A percentile compares a stretch with the other conserved stretches of the same genome.
These are phyloP conservation scores for Perognathus longimembris DNA, from an alignment of 2,113 vertebrate species.

Conservation along the genomic window DNA sequence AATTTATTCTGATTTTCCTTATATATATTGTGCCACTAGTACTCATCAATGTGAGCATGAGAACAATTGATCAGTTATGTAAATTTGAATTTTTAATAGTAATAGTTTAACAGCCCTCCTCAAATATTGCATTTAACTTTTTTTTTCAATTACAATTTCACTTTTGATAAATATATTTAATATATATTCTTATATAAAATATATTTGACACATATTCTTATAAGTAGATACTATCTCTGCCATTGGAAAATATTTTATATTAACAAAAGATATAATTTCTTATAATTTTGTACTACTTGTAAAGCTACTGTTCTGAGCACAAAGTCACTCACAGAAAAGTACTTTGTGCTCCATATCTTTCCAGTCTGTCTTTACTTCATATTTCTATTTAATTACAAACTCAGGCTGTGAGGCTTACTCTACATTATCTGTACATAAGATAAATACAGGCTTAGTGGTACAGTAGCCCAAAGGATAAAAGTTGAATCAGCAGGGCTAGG, in stretches of 20 bases:
- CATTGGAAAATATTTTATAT: neutral
- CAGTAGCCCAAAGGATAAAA: neutral
- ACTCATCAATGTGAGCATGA: neutral
- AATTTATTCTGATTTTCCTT: neutral
- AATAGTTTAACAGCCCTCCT: neutral
- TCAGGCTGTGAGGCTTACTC: neutral
- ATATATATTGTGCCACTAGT: neutral
- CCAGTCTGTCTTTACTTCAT: neutral
- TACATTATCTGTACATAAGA: neutral
- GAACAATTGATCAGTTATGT: neutral
- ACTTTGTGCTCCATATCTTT: neutral
- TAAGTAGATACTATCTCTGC: neutral
- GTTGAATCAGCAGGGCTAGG: neutral
- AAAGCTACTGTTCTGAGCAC: neutral
- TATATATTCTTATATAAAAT: too few species aligned
- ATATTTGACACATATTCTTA: too few species aligned
- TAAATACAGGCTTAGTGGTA: neutral
- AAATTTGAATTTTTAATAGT: neutral
- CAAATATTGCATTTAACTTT: neutral
- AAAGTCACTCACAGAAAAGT: neutral
- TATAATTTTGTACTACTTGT: neutral
- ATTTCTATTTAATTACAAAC: neutral
- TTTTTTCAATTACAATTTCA: neutral
- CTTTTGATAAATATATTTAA: too few species aligned
- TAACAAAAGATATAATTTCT: neutral